Base-by-base conservation (phyloP, 1,140 invertebrate genomes). In the Drosophila pseudoananassae region DNA sequence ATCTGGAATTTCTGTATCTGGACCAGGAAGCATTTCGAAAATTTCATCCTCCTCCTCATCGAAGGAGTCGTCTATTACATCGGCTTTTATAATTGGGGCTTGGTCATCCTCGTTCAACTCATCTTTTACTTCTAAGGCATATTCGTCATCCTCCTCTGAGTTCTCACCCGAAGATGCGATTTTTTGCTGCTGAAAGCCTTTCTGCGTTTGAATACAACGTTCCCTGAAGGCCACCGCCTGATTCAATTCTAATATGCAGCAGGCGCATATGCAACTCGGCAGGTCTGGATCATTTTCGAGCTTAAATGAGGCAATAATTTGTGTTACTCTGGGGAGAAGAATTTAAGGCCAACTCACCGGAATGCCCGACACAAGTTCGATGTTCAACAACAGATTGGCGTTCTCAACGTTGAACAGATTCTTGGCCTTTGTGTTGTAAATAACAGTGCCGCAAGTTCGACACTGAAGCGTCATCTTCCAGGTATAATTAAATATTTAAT, bases 351-450 rank as follows among this genome's bases (percentile, higher is more conserved):
- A 49, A 10, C 23, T 75, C 54, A 83, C 79, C 51, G n/a, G 10
- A 0, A 47, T 60, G 6, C 78, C 83, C 31, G 58, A 20, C 4
- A 87, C 17, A 9, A 65, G 38, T 47, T 58, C 8, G 29, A 87
- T 55, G 33, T 82, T 64, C 31, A 50, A 15, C 17, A 87, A 40
- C 8, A 78, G 15, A 40, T 54, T 40, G 3, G 50, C 51, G 46
- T 78, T 82, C 8, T 76, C 54, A 0, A n/a, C 23, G 1, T 57
- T 20, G 17, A 87, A 87, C 3, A 87, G 70, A 69, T 87, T 78
- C 8, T 68, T 82, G 3, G 83, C 64, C 14, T 77, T 78, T 4
- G 38, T 52, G 5, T 81, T 78, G n/a, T 87, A 85, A 25, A 87
- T 87, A n/a, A 78, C 45, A 15, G 49, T 61, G 17, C 17, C 77